These are phyloP conservation scores for Drosophila rufa DNA, from an alignment of 1,140 invertebrate genomes.

Conservation along the genomic window DNA sequence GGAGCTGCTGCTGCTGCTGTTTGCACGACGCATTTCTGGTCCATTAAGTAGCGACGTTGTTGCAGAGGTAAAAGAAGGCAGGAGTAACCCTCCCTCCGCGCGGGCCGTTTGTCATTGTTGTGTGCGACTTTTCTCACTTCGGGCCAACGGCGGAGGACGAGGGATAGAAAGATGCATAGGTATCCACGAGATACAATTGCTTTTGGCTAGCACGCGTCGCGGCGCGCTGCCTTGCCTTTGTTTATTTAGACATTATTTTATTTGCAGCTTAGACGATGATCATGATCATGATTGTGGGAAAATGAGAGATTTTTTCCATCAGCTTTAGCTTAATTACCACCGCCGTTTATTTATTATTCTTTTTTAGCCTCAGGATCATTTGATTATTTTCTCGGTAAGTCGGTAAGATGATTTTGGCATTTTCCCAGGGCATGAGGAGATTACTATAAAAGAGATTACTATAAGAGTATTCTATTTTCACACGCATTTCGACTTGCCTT, in stretches of 20 bases:
- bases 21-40: conserved; percentile 81
- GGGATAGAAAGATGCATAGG: conserved; percentile 17
- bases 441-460: conserved; percentile 15
- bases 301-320: conserved; percentile 26
- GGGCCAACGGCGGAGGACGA: background rate
- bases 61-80: conserved; percentile 54
- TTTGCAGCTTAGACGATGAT: conserved; percentile 59
- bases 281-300: conserved; percentile 69
- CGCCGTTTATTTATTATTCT: conserved; percentile 48
- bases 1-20: conserved; percentile 65
- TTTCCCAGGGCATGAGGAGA: conserved; percentile 34
- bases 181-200: conserved; percentile 77
- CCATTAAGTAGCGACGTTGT: conserved; percentile 74
- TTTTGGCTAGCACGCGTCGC: conserved; percentile 69
- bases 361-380: conserved; percentile 30
- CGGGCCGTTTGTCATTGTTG: conserved; percentile 71
- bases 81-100: conserved; percentile 15
- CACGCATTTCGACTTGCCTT: background rate
- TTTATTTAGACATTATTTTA: conserved; percentile 69
- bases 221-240: conserved; percentile 65
- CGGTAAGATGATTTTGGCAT: conserved; percentile 67
- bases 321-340: conserved; percentile 61
- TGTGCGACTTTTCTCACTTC: conserved; percentile 82
- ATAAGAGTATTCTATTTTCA: background rate
- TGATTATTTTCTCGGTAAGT: conserved; percentile 36